Base-by-base conservation (phyloP, 2,888 invertebrate species). In the Melipona beecheii region DNA sequence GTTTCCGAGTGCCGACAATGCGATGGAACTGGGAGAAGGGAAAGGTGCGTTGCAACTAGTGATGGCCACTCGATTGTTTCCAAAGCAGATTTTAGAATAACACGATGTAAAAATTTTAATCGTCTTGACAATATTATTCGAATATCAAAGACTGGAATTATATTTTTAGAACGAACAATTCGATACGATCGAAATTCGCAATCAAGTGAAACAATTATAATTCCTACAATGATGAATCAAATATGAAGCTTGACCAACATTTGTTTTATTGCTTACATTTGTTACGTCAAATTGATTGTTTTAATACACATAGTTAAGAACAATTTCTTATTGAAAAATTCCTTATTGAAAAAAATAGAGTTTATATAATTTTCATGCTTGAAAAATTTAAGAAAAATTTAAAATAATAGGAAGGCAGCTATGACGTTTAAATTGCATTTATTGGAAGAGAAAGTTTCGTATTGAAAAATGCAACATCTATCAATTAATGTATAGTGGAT, bases 1-100 rank as follows among this genome's bases (percentile, higher is more conserved):
- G 70, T 66, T 74, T 75, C 80, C 73, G 56, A 78, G 77, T 74
- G 75, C 58, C 49, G 62, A 66, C 43, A 66, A 62, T n/a, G 66
- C n/a, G 75, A 58, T 73, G 54, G 52, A 58, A 54, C 27, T 24
- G 60, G 15, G 13, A 31, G 49, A 58, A 54, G 69, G 72, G 62
- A 69, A 65, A 71, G 78, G 65, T 58, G 27, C 65, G 52, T 56
- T 60, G 58, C 24, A 66, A 19, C 65, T 69, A 72, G 69, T 17
- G 71, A 81, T 75, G 71, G 70, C 54, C 66, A 82, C 49, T 43
- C 64, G 36, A 80, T 75, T 56, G 49, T 71, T 58, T 66, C 21
- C 5, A 21, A 24, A 17, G 17, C 56, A 27, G 27, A 21, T n/a
- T 66, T 81, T 71, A 15, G 21, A 43, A 36, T 24, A 52, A 68